These are phyloP conservation scores for Brachionichthys hirsutus DNA, from an alignment of 2,113 vertebrate species.

Conservation along the genomic window DNA sequence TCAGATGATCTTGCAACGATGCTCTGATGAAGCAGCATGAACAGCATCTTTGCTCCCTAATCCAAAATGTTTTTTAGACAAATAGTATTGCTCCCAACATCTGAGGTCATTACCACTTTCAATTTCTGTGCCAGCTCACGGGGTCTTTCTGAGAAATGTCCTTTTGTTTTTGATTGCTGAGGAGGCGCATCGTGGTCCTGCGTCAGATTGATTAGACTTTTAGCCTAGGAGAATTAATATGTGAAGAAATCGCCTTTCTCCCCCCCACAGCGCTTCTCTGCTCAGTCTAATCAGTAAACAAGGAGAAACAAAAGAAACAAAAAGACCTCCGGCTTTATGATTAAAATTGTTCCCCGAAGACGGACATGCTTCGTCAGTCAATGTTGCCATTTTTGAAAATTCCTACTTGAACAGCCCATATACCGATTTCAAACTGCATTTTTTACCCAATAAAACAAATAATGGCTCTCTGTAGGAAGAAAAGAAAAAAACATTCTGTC, in stretches of 20 bases:
- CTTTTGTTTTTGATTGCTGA: constrained; percentile 52
- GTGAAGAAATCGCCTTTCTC: constrained; percentile 58
- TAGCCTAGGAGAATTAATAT: constrained; percentile 70
- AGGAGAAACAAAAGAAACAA: constrained; percentile 51
- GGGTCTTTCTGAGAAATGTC: constrained; percentile 45
- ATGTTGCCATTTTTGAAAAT: constrained; percentile 52
- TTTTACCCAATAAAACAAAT: background rate
- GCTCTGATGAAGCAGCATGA: constrained; percentile 38
- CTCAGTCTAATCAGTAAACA: constrained; percentile 71
- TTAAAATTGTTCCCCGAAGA: constrained; percentile 62
- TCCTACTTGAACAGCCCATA: constrained; percentile 22
- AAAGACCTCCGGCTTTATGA: constrained; percentile 62
- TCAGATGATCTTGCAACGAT: constrained; percentile 30
- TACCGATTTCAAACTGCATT: constrained; percentile 1
- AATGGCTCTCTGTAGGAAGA: background rate
- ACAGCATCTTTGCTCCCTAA: constrained; percentile 36
- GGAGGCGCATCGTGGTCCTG: constrained; percentile 53
- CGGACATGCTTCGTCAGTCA: constrained; percentile 37
- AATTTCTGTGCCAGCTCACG: constrained; percentile 41
- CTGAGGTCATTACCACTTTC: constrained; percentile 57
- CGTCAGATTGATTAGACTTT: constrained; percentile 73
- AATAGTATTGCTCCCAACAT: constrained; percentile 36
- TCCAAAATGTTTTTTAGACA: constrained; percentile 44
- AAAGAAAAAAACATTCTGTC: constrained; percentile 3
- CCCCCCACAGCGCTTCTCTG: constrained; percentile 46